Percentiles rank a stretch among this genome's conserved stretches.
phyloP scores from a whole-genome alignment of 1,140 invertebrate genomes.

The Drosophila ananassae region DNA sequence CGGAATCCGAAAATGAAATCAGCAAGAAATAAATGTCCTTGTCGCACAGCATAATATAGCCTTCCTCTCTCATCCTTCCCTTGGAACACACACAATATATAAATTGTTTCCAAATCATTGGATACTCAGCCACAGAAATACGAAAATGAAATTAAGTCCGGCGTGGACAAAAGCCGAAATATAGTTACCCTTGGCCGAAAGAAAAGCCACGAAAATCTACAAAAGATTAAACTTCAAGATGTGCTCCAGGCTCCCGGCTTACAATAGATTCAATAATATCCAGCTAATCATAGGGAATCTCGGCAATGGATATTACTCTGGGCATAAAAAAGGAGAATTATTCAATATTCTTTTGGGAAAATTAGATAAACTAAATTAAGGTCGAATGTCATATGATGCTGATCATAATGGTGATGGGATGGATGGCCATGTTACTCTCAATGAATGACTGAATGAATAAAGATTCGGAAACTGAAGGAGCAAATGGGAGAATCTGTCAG shows the following conservation, averaged over 20 bases:
- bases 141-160: conserved; percentile 78
- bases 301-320: background rate
- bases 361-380: conserved; percentile 36
- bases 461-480: conserved; percentile 13
- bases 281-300: background rate
- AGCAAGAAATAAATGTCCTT: conserved; percentile 79
- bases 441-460: conserved; percentile 65
- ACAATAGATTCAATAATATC: background rate
- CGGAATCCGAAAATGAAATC: conserved; percentile 63
- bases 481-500: conserved; percentile 28
- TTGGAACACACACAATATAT: conserved; percentile 53
- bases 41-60: conserved; percentile 46
- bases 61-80: conserved; percentile 19
- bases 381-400: conserved; percentile 61
- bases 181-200: conserved; percentile 4
- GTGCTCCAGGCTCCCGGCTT: background rate
- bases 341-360: background rate
- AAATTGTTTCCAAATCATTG: conserved; percentile 81
- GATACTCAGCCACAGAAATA: conserved; percentile 73
- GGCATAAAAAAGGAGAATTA: background rate
- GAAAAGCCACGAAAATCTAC: background rate
- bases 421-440: background rate
- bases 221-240: conserved; percentile 1
- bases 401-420: conserved; percentile 62
- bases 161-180: conserved; percentile 16